A percentile compares a stretch with the other conserved stretches of the same genome.
phyloP scores from a whole-genome alignment of 2,797 vertebrate species.

The Hippocampus kuda region DNA sequence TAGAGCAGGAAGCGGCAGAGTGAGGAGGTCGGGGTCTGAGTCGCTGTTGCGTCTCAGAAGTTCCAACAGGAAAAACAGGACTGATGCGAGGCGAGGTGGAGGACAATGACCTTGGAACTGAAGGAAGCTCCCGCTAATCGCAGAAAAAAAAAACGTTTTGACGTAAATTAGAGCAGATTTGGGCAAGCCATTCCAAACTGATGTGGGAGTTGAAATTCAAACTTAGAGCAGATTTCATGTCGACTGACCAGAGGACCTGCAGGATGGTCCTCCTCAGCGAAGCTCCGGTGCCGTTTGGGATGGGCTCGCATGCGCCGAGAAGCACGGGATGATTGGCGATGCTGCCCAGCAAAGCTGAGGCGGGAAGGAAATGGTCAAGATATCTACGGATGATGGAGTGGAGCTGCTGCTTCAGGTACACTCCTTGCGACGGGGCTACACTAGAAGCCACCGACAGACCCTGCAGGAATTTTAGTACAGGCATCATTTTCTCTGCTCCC shows the following conservation, averaged over 20 bases:
- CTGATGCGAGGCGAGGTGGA: slow-evolving; percentile 72
- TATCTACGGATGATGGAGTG: slow-evolving; percentile 76
- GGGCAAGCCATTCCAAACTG: not conserved
- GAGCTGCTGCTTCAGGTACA: slow-evolving; percentile 83
- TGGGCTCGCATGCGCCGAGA: slow-evolving; percentile 68
- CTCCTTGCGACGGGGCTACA: slow-evolving; percentile 75
- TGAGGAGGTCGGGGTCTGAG: slow-evolving; percentile 62
- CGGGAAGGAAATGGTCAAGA: slow-evolving; percentile 83
- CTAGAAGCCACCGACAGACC: slow-evolving; percentile 79
- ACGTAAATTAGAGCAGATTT: not conserved
- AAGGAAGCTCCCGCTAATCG: slow-evolving; percentile 76
- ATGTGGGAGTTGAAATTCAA: not conserved
- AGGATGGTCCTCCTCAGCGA: slow-evolving; percentile 71
- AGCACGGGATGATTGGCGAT: slow-evolving; percentile 81
- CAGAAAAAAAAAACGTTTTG: not conserved
- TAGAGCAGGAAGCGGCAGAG: slow-evolving; percentile 69
- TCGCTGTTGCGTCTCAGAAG: slow-evolving; percentile 71
- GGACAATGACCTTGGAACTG: slow-evolving; percentile 80
- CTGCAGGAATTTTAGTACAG: slow-evolving; percentile 49
- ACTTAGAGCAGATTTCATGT: not conserved
- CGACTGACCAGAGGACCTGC: slow-evolving; percentile 75
- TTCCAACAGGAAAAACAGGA: slow-evolving; percentile 78
- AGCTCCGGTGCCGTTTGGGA: slow-evolving; percentile 45
- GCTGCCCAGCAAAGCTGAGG: slow-evolving; percentile 54
- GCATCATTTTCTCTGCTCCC: not conserved